A percentile compares a stretch with the other conserved stretches of the same genome.
phyloP scores from a whole-genome alignment of 2,888 invertebrate genomes.

The Tinea trinotella region DNA sequence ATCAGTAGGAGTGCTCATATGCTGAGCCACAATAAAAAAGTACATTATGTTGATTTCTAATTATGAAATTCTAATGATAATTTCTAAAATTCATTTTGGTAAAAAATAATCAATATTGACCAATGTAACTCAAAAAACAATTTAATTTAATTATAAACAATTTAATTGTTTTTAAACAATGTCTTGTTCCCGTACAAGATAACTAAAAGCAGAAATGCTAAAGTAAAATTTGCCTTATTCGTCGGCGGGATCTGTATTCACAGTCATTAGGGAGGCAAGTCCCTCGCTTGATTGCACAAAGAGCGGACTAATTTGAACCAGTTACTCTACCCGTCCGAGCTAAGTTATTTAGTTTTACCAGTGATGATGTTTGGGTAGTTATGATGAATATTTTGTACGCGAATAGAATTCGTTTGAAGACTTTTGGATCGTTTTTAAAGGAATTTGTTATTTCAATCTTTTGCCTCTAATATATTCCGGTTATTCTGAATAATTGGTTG shows the following conservation, averaged over 20 bases:
- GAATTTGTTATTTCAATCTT: no score
- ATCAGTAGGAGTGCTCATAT: no score
- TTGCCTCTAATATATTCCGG: not conserved
- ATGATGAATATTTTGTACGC: not conserved
- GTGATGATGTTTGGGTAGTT: not conserved
- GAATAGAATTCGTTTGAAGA: not conserved
- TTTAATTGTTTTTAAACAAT: no score
- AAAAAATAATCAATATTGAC: no score
- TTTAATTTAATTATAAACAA: no score
- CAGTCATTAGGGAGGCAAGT: slow-evolving; percentile 67
- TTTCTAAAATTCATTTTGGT: no score
- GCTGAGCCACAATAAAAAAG: no score
- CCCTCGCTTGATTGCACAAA: slow-evolving; percentile 71
- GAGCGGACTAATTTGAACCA: slow-evolving; percentile 60
- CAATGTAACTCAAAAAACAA: no score
- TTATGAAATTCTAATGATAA: no score
- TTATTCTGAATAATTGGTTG: not conserved
- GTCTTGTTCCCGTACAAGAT: not conserved
- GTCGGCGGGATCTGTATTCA: slow-evolving; percentile 35
- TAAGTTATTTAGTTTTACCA: slow-evolving; percentile 13
- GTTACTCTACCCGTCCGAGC: slow-evolving; percentile 10
- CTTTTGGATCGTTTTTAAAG: no score
- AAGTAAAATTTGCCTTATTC: slow-evolving; percentile 53
- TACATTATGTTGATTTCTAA: no score
- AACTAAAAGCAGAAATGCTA: slow-evolving; percentile 20